phyloP scores from a whole-genome alignment of 2,113 vertebrate genomes.

The Ibidorhyncha struthersii region DNA sequence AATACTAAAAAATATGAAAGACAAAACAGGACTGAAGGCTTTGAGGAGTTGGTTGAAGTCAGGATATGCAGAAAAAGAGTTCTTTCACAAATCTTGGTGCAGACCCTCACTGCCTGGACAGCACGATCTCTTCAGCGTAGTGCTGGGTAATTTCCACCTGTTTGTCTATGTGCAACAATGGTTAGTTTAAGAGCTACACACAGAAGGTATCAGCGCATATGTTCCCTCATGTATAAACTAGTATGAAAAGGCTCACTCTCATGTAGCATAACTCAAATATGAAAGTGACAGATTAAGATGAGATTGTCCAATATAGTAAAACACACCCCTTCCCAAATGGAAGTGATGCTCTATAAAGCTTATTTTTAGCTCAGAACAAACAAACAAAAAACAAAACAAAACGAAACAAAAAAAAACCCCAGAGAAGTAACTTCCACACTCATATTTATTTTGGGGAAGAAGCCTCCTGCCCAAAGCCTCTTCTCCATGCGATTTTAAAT shows the following conservation, averaged over 20 bases:
- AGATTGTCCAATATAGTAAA: not conserved
- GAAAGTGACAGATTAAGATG: not conserved
- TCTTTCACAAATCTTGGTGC: not conserved
- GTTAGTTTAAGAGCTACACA: not conserved
- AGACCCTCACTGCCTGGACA: not conserved
- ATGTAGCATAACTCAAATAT: not conserved
- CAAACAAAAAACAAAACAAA: too few species aligned
- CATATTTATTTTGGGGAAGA: not conserved
- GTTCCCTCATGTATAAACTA: not conserved
- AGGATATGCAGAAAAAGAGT: not conserved
- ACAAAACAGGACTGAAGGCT: not conserved
- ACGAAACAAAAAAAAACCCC: not conserved
- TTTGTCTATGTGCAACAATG: not conserved
- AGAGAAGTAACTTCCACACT: not conserved
- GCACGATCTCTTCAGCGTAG: rapidly evolving
- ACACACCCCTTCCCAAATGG: not conserved
- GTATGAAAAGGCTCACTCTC: not conserved
- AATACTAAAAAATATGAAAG: not conserved
- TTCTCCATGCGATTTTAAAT: not conserved
- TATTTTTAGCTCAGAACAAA: not conserved
- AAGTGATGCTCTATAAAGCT: not conserved
- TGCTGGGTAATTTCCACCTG: not conserved
- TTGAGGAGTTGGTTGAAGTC: not conserved
- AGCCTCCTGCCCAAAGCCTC: not conserved
- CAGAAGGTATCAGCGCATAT: not conserved